Base-by-base conservation (phyloP, 2,113 vertebrate species). In the Heterochromis multidens region DNA sequence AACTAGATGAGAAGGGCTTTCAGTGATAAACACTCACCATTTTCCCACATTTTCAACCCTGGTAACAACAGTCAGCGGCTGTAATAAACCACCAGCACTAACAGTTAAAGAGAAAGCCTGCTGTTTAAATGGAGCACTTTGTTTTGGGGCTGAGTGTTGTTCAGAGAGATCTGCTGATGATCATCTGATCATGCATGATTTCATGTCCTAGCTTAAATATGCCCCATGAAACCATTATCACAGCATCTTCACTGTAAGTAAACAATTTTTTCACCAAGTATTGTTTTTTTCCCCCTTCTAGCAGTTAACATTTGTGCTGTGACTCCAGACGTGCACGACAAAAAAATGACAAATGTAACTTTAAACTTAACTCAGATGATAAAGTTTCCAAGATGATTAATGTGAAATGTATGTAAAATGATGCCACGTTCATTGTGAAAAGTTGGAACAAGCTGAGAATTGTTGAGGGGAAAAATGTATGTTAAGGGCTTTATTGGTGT, bases 81-180 rank as follows among this genome's bases (percentile, higher is more conserved):
- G 21, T 16, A 31, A 37, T 27, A 67, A 82, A 37, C 52, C 27
- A 65, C 14, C 61, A 58, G 33, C 52, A 76, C 70, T 16, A 40
- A 61, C 31, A 80, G 33, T 31, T 33, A 19, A 14, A 59, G 23
- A 72, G 59, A 40, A 37, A 40, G 56, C 19, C n/a, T 33, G 21
- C 19, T 77, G 35, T 87, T 60, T 90, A 77, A 82, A 84, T 70
- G 62, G 27, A 74, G 0, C 46, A 49, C 25, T 83, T 25, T 88
- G 49, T 88, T 78, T 52, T 21, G 29, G 57, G 35, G 27, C 21
- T 16, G 67, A 33, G 27, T 72, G 37, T 70, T 80, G 80, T 89
- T 87, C 58, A 77, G 78, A 82, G 37, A 63, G 43, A 82, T 83
- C 92, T 90, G 86, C 88, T 93, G 93, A 89, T 62, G 80, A 91